Evolutionary conservation across 2,113 vertebrate genomes (phyloP), one percentile per base, ranked within the genome.

Genomic region (Cairina moschata): DNA sequence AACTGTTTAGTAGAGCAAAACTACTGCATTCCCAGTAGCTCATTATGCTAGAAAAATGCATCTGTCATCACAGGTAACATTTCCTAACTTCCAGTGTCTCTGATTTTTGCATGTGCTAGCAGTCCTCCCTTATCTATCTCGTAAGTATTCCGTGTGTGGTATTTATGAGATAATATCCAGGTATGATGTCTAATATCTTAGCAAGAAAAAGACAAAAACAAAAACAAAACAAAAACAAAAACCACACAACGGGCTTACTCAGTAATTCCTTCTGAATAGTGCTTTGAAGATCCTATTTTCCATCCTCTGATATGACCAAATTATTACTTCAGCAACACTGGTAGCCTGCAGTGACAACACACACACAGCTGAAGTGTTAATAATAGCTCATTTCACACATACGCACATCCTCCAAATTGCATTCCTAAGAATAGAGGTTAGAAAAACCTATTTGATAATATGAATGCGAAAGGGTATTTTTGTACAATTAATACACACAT

Each of bases 241-340:
- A 62, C 48, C 71, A 7, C 71, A 85, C 71, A 91, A 20, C 72
- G 67, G 22, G 58, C 75, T 77, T 83, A 82, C 72, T 97, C 86
- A 92, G 90, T 89, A 87, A 4, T 66, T 96, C 68, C 71, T 79
- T 77, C 52, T 68, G 80, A 87, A 81, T 17, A 46, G 26, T 62
- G 71, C 67, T 83, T 76, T 75, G 21, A 8, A 2, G 9, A 84
- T 93, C 69, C 1, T 1, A 73, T 94, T 92, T 95, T 94, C 63
- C 38, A 17, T 81, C 67, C 71, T 60, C 60, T 75, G 59, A 56
- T 76, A 60, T 26, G 25, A 89, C 74, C 78, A 86, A 90, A 85
- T 93, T 91, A 59, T 96, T 92, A 34, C 83, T 88, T 96, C 62
- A 95, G 81, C 69, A 95, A 58, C 91, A 40, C 31, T 76, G 32